phyloP scores from a whole-genome alignment of 1,140 invertebrate species.

The Dufourea novaeangliae region DNA sequence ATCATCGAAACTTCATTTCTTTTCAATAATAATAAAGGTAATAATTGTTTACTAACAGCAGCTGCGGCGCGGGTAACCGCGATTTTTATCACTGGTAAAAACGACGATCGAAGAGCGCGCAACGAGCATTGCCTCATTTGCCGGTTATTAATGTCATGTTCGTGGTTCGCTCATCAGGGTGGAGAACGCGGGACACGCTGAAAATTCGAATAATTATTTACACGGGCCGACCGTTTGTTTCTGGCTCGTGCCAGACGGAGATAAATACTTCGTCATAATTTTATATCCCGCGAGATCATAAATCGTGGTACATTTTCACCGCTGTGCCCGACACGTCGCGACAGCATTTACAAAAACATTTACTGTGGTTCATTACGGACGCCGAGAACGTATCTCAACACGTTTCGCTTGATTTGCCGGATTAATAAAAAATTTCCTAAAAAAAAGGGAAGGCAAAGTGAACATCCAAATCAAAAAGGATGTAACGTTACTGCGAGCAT shows the following conservation, averaged over 20 bases:
- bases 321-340: neutral
- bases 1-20: neutral
- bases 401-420: too few species aligned
- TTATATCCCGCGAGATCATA: neutral
- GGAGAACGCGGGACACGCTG: neutral
- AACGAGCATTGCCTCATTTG: neutral
- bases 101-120: neutral
- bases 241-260: neutral
- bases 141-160: conserved; percentile 5
- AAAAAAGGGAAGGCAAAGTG: too few species aligned
- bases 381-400: too few species aligned
- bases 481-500: too few species aligned
- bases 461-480: too few species aligned
- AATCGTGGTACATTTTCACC: neutral
- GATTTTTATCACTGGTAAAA: neutral
- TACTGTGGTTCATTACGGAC: neutral
- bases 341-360: too few species aligned
- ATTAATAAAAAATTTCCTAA: too few species aligned
- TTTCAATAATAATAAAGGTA: neutral
- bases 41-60: neutral
- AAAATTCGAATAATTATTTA: conserved; percentile 20
- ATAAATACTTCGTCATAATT: neutral
- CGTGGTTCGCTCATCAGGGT: neutral
- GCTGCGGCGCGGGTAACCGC: neutral
- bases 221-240: neutral